Evolutionary conservation across 2,888 invertebrate species (phyloP), one percentile per base, ranked within the genome.

Genomic region (Homarus gammarus): DNA sequence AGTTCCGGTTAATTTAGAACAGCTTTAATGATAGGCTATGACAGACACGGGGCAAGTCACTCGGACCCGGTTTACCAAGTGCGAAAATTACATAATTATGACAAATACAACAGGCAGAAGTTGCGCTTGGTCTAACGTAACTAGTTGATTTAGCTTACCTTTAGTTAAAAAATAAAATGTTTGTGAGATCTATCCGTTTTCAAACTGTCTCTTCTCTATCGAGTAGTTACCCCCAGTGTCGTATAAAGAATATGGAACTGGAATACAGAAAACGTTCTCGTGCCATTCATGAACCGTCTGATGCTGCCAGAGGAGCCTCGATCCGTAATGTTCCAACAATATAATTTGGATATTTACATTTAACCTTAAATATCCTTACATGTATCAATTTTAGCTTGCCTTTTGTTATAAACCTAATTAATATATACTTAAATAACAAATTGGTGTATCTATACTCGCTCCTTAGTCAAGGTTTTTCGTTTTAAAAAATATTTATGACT

Each of bases 301-400:
- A 64, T 1, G 27, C 27, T 27, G 64, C 27, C 5, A 27, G 27
- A 64, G 6, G 18, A 64, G 64, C n/a, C 27, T 1, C 27, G 64
- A 64, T 8, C 64, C n/a, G 64, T 64, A 64, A 5, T 8, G 64
- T 64, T 64, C 64, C 64, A 64, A 27, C 64, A 64, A 75, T 44
- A 44, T 75, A 75, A 40, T 44, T 44, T 5, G 12, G 1, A 44
- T 75, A 40, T 40, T 12, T 22, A 40, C 1, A 75, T 75, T 12
- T 75, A 40, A 0, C n/a, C 27, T 27, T 0, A 44, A 75, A 75
- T n/a, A 44, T 5, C 22, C 33, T 1, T 44, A 15, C n/a, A 72
- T 15, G 44, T n/a, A 40, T 44, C 64, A 27, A 27, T 27, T 22
- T 5, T 10, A 27, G 6, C 5, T 27, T 12, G n/a, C 27, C 15